phyloP scores from a whole-genome alignment of 2,113 vertebrate genomes.

The Beaufortia kweichowensis region DNA sequence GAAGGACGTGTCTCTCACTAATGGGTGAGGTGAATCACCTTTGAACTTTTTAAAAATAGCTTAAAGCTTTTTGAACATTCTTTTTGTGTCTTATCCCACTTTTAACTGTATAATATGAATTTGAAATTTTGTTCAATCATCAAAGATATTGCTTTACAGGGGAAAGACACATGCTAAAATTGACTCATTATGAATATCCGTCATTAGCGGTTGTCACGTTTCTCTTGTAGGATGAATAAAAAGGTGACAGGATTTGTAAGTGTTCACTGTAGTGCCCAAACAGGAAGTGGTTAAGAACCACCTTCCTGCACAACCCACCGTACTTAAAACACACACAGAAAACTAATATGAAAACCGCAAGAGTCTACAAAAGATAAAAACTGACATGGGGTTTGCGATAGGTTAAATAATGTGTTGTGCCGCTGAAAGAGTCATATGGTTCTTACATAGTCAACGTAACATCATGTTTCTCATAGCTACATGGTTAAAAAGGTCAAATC shows the following conservation, averaged over 20 bases:
- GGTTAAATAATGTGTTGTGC: background rate
- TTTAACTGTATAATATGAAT: too few relatives aligned
- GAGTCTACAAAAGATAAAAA: constrained; percentile 5
- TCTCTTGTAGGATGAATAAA: background rate
- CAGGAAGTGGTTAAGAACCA: constrained; percentile 29
- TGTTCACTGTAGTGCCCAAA: constrained; percentile 7
- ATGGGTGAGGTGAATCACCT: constrained; percentile 56
- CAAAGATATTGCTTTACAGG: too few relatives aligned
- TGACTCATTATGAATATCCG: background rate
- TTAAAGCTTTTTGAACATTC: background rate
- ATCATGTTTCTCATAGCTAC: background rate
- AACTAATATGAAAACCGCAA: background rate
- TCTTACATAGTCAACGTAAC: background rate
- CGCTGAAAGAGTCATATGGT: background rate
- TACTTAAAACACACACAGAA: background rate
- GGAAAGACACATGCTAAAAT: background rate
- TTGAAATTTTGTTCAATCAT: too few relatives aligned
- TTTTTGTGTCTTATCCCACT: too few relatives aligned
- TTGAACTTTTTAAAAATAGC: background rate
- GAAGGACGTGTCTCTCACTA: constrained; percentile 65
- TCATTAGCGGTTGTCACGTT: background rate
- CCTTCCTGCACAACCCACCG: background rate
- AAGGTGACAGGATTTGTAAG: constrained; percentile 7
- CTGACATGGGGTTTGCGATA: background rate
- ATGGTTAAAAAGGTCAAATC: background rate